Evolutionary conservation across 1,140 invertebrate species (phyloP), one percentile per base, ranked within the genome.

Genomic region (Sweltsa coloradensis): DNA sequence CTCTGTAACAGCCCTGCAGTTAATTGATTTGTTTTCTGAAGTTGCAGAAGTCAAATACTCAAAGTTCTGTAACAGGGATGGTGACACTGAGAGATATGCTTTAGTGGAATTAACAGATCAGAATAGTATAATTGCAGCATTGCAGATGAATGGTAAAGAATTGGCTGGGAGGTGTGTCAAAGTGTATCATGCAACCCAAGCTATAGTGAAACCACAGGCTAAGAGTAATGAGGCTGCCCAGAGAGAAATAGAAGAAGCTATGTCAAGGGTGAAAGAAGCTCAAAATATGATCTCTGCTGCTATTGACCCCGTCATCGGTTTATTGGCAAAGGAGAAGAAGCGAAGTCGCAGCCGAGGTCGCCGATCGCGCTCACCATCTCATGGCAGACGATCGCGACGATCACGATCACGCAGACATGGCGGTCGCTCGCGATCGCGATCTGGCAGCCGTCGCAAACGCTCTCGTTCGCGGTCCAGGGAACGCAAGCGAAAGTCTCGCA

Each of bases 31-130:
- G 64, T 96, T 97, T 61, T 69, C 76, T 46, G 73, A 70, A 52
- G 86, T 84, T 41, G 89, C 92, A 14, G 93, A 97, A 70, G 87
- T 99, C 0, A 98, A 97, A 64, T 99, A 97, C 68, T 71, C 94
- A 9, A 72, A 95, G 18, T 85, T 95, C 66, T 92, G 91, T 60
- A 85, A 85, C 5, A 75, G 89, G 59, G 83, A 93, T 47, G 76
- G 72, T 27, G 80, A 89, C 53, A 70, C 74, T 2, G 73, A 77
- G 23, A 68, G 74, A 22, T 89, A 87, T 69, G 89, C 90, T 5
- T 75, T 97, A 52, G 76, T 99, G 45, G 96, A 99, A 66, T 92
- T 97, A 60, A 81, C 85, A 18, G 91, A 97, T 55, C 94, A 98
- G 62, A 74, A 79, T 11, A 83, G 82, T 55, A 79, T 99, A 19